phyloP scores from a whole-genome alignment of 1,140 invertebrate species.

The Drosophila lacertosa region DNA sequence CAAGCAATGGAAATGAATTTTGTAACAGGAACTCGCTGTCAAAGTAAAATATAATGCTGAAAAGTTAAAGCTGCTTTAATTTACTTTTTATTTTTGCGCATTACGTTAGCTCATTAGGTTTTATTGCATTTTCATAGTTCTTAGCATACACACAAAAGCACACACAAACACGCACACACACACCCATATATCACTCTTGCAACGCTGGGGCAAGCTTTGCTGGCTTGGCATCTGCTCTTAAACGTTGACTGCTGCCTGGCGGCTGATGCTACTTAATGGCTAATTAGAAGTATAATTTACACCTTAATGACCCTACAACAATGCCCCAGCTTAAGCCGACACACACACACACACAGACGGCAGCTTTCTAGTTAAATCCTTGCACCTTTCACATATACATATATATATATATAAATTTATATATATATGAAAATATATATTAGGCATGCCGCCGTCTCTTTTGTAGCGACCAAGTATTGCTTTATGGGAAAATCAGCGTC shows the following conservation, averaged over 20 bases:
- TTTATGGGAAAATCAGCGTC: constrained; percentile 77
- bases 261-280: constrained; percentile 72
- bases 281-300: constrained; percentile 82
- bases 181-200: constrained; percentile 9
- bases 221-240: constrained; percentile 48
- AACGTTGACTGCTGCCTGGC: constrained; percentile 37
- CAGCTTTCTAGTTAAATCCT: too few relatives aligned
- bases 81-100: constrained; percentile 60
- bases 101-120: constrained; percentile 74
- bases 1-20: too few relatives aligned
- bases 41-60: neutral
- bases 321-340: constrained; percentile 19
- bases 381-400: too few relatives aligned
- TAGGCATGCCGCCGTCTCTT: neutral
- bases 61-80: constrained; percentile 37
- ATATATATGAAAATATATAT: neutral
- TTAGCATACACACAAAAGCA: neutral
- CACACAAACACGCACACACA: constrained; percentile 21
- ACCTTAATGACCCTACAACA: constrained; percentile 78
- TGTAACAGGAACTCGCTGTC: neutral
- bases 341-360: constrained; percentile 7
- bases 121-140: constrained; percentile 69
- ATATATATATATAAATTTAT: neutral
- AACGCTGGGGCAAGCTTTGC: constrained; percentile 5
- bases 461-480: constrained; percentile 37